Conservation (phyloP, 2,797 vertebrate genomes). For the Micrastur ruficollis region DNA sequence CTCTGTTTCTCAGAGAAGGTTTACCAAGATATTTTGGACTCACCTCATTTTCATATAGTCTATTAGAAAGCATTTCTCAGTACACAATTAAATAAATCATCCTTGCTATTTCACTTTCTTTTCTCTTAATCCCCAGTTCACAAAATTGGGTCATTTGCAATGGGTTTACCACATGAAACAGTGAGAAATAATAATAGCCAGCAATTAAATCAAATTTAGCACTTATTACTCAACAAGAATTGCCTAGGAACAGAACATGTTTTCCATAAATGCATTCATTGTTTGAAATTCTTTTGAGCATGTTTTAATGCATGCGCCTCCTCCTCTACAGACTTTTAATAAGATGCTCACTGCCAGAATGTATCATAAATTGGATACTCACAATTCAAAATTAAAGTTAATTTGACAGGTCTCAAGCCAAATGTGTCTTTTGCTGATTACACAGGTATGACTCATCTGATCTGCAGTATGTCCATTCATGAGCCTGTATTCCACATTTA, state of each 20-base stretch:
- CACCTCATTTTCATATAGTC: background rate
- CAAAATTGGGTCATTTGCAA: conserved; percentile 55
- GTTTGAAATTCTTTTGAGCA: conserved; percentile 23
- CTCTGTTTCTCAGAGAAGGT: background rate
- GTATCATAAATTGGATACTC: background rate
- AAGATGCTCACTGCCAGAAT: background rate
- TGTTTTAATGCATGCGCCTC: background rate
- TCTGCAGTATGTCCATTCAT: background rate
- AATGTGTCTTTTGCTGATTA: background rate
- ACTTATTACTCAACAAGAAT: conserved; percentile 62
- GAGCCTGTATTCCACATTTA: background rate
- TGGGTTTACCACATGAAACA: conserved; percentile 27
- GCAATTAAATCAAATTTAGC: conserved; percentile 60
- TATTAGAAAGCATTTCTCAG: background rate
- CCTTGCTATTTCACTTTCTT: conserved; percentile 11
- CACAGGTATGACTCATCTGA: background rate
- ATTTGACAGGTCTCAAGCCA: background rate
- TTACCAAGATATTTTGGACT: background rate
- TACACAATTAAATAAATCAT: background rate
- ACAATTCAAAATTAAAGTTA: conserved; percentile 27
- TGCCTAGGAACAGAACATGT: conserved; percentile 58
- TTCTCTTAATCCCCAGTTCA: conserved; percentile 17
- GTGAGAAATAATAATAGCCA: conserved; percentile 47
- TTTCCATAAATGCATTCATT: conserved; percentile 47
- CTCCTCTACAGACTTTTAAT: conserved; percentile 26